Conservation (phyloP, 2,888 invertebrate species). For the Callinectes sapidus region DNA sequence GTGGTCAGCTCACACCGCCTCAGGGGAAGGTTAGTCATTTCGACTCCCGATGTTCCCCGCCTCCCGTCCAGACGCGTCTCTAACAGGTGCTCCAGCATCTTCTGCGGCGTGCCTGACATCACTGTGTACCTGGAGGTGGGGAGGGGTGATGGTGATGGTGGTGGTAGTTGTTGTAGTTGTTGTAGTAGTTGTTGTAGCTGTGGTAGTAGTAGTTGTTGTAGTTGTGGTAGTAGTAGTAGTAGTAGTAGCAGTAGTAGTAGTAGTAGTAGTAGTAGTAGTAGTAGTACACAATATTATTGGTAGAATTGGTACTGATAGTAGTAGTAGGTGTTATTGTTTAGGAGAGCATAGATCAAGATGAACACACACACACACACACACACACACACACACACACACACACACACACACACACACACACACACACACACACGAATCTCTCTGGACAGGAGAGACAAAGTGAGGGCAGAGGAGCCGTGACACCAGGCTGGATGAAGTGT, state of each 20-base stretch:
- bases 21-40: constrained; percentile 72
- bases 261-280: not conserved
- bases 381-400: not conserved
- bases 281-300: constrained; percentile 4
- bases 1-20: constrained; percentile 74
- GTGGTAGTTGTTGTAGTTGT: not conserved
- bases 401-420: not conserved
- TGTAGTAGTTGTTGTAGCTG: not conserved
- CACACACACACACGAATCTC: not conserved
- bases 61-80: constrained; percentile 85
- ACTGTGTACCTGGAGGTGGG: constrained; percentile 83
- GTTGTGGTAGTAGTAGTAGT: constrained; percentile 7
- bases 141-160: not conserved
- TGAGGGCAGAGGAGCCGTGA: not conserved
- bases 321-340: not conserved
- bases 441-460: not conserved
- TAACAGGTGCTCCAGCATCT: constrained; percentile 89
- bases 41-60: constrained; percentile 74
- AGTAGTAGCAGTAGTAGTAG: constrained; percentile 10
- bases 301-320: constrained; percentile 22
- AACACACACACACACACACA: constrained; percentile 40
- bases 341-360: no score
- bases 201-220: constrained; percentile 3
- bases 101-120: constrained; percentile 90
- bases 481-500: not conserved